Base-by-base conservation (phyloP, 2,113 vertebrate genomes). In the Cryptotis parvus region DNA sequence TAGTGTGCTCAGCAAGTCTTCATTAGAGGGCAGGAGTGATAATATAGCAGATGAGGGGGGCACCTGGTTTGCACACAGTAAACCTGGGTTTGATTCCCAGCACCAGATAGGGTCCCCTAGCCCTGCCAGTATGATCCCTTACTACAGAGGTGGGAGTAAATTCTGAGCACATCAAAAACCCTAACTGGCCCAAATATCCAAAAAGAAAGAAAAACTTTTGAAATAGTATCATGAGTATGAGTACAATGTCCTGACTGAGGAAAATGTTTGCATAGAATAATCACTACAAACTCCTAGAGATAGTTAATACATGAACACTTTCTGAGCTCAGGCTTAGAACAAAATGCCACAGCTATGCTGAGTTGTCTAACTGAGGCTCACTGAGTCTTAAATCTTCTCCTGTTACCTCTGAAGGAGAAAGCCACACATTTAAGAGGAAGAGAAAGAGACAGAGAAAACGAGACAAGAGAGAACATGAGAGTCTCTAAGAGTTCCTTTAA, bases 241-340 rank as follows among this genome's bases (percentile, higher is more conserved):
- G 70, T 4, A 9, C 29, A 58, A 81, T 65, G 41, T 76, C 75
- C 84, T 91, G 84, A 87, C 52, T 81, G 39, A 87, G 37, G 52
- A 94, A 92, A 70, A 26, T 3, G 37, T 77, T 90, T 92, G 66
- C 45, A 18, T 69, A 68, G 20, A 96, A 85, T 52, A 0, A 58
- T 49, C 45, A 49, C 45, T 22, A 58, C 6, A 24, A 18, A 58
- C 20, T 58, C 4, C 8, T 24, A 58, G 55, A 58, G 55, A 58
- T 24, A 22, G 7, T 24, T 18, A 58, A 58, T 24, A 58, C 55
- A 24, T 82, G 55, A 58, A 58, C 20, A 58, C 4, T 1, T 82
- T 96, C 81, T 39, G 43, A 80, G 82, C 69, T 31, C 85, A 84
- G 85, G 80, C 93, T 83, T 76, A 63, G 89, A 96, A 73, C 24